phyloP scores from a whole-genome alignment of 37 sponge, comb jelly and placozoan species.

The Spongia lamella region DNA sequence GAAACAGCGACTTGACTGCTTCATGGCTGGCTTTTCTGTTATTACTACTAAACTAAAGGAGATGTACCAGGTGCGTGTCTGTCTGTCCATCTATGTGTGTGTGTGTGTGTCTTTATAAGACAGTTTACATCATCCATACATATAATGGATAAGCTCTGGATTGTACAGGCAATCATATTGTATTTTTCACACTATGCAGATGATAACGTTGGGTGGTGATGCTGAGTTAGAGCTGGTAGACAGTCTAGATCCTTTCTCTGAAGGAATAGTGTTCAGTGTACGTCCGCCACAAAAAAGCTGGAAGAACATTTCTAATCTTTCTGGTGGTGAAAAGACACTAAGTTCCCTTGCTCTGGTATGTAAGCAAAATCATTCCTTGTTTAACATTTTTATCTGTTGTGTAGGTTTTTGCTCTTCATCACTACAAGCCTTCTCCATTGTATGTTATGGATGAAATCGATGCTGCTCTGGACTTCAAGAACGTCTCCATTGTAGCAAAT shows the following conservation, averaged over 20 bases:
- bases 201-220: conserved; percentile 99
- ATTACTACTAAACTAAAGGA: conserved; percentile 98
- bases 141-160: neutral
- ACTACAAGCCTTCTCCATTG: conserved; percentile 97
- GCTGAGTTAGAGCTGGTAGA: conserved; percentile 99
- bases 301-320: conserved; percentile 98
- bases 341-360: conserved; percentile 98
- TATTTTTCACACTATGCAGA: conserved; percentile 42
- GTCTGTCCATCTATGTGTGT: conserved; percentile 6
- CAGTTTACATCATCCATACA: too few relatives aligned
- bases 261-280: conserved; percentile 98
- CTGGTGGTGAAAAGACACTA: conserved; percentile 99
- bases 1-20: conserved; percentile 86
- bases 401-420: conserved; percentile 98
- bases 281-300: conserved; percentile 98
- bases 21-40: conserved; percentile 93
- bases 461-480: conserved; percentile 99
- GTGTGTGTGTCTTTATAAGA: neutral
- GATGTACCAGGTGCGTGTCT: conserved; percentile 92
- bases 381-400: neutral
- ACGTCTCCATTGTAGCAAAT: conserved; percentile 95
- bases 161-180: neutral
- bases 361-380: neutral
- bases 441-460: conserved; percentile 99
- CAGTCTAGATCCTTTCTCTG: conserved; percentile 97